Evolutionary conservation across 2,113 vertebrate species (phyloP).

Genomic region (Cacatua alba): DNA sequence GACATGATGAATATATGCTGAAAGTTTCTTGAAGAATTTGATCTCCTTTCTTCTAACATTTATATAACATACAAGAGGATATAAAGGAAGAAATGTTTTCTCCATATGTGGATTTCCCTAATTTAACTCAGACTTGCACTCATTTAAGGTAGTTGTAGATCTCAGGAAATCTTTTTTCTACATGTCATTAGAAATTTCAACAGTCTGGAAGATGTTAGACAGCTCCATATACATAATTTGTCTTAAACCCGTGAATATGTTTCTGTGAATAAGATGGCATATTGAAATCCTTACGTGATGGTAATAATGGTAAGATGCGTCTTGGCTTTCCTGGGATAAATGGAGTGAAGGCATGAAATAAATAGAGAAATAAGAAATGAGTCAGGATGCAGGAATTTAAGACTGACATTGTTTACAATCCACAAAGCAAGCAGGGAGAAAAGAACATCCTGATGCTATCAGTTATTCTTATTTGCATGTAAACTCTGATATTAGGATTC

Average conservation of each 20-base stretch:
- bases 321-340: neutral
- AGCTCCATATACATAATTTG: constrained; percentile 12
- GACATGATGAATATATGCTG: constrained; percentile 51
- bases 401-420: constrained; percentile 6
- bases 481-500: constrained; percentile 58
- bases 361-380: neutral
- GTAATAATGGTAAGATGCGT: neutral
- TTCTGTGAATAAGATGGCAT: constrained; percentile 30
- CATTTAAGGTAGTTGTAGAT: constrained; percentile 5
- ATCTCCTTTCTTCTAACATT: constrained; percentile 41
- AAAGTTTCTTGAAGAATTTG: constrained; percentile 57
- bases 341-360: neutral
- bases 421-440: constrained; percentile 42
- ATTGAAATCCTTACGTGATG: constrained; percentile 16
- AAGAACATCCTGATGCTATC: constrained; percentile 38
- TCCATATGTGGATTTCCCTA: constrained; percentile 18
- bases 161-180: neutral
- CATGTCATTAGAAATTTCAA: neutral
- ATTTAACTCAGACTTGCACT: neutral
- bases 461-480: constrained; percentile 42
- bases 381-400: neutral
- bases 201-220: neutral
- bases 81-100: constrained; percentile 37
- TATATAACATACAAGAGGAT: constrained; percentile 59
- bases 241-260: neutral